These are phyloP conservation scores for Intellagama lesueurii DNA, from an alignment of 2,797 vertebrate genomes.

Conservation along the genomic window DNA sequence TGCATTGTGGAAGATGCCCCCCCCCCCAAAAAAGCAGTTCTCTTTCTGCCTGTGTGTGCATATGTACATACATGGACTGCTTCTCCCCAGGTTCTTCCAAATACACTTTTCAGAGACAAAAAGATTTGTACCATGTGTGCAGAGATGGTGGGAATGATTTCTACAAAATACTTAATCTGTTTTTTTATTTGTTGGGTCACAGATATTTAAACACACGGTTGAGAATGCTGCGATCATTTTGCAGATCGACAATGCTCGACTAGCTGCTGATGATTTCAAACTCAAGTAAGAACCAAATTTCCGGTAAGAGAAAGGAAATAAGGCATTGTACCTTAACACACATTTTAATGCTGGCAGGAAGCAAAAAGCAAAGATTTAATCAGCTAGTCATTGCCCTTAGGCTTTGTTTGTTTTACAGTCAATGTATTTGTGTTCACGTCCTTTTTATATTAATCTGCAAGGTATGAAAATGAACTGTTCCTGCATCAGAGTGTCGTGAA, in stretches of 20 bases:
- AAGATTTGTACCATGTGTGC: neutral
- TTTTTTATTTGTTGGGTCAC: conserved; percentile 34
- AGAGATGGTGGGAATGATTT: neutral
- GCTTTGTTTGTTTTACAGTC: neutral
- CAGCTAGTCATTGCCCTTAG: neutral
- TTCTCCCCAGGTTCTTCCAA: neutral
- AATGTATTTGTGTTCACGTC: neutral
- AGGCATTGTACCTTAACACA: neutral
- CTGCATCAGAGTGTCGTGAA: conserved; percentile 55
- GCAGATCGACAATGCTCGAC: conserved; percentile 85
- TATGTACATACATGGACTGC: neutral
- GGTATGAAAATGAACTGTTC: conserved; percentile 62
- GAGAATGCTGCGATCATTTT: conserved; percentile 81
- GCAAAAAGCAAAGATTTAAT: neutral
- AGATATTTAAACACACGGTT: conserved; percentile 79
- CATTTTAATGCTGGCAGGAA: neutral
- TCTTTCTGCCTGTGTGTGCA: neutral
- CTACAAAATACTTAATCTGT: neutral
- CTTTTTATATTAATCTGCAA: conserved; percentile 30
- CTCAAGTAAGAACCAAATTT: conserved; percentile 78
- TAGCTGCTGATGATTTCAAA: conserved; percentile 89
- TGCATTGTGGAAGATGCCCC: neutral
- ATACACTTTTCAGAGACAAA: neutral
- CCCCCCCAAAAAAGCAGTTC: too few relatives aligned
- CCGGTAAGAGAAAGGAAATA: neutral